phyloP scores from a whole-genome alignment of 2,888 invertebrate genomes.

The Melieria crassipennis region DNA sequence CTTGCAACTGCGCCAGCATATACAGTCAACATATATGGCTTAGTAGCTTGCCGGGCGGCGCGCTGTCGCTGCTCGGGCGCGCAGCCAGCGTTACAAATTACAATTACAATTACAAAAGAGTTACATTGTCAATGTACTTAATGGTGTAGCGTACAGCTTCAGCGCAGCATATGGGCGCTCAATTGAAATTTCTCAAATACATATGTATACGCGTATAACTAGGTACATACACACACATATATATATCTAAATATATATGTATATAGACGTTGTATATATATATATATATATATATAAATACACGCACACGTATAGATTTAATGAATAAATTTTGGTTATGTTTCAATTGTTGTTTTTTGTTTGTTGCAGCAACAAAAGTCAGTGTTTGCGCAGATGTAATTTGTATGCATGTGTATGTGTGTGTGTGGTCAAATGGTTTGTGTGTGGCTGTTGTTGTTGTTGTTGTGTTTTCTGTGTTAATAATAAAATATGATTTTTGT shows the following conservation, averaged over 20 bases:
- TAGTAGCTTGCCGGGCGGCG: too few relatives aligned
- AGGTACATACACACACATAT: neutral
- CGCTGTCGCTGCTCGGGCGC: conserved; percentile 3
- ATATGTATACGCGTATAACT: too few relatives aligned
- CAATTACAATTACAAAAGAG: neutral
- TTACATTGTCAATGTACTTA: too few relatives aligned
- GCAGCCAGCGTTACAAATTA: conserved; percentile 13
- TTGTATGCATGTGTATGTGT: neutral
- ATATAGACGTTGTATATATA: conserved; percentile 30
- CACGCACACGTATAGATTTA: conserved; percentile 42
- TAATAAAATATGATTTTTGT: neutral
- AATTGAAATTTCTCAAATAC: too few relatives aligned
- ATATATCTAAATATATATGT: conserved; percentile 18
- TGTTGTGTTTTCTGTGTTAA: too few relatives aligned
- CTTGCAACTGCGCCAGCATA: too few relatives aligned
- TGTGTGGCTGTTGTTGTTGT: too few relatives aligned
- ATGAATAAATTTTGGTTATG: conserved; percentile 17
- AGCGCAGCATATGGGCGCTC: too few relatives aligned
- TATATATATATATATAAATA: conserved; percentile 40
- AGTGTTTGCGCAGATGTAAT: conserved; percentile 15
- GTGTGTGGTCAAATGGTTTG: too few relatives aligned
- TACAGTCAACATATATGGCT: too few relatives aligned
- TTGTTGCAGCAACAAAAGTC: neutral
- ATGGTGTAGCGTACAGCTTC: too few relatives aligned
- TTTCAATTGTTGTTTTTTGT: neutral